Evolutionary conservation across 1,140 invertebrate genomes (phyloP).

Genomic region (Philaenus spumarius): DNA sequence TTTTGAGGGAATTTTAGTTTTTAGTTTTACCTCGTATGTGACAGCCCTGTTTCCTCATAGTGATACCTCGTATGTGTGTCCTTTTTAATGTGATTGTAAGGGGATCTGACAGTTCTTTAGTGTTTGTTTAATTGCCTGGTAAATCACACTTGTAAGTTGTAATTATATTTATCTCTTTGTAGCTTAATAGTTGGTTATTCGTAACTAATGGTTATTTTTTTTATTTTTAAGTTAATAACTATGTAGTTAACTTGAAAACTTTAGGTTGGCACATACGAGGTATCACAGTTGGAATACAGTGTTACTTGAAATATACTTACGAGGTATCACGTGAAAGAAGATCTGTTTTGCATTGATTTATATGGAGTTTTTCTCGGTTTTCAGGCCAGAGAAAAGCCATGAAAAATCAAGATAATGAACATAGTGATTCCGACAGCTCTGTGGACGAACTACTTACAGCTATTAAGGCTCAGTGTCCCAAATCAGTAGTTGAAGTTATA

Average conservation of each 20-base stretch:
- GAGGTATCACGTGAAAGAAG: slow-evolving; percentile 1
- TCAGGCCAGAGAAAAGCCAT: no score
- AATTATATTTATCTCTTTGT: neutral
- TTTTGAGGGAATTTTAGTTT: neutral
- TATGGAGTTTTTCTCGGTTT: no score
- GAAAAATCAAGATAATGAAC: no score
- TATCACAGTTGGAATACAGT: neutral
- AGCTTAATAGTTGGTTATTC: neutral
- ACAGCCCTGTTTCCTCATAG: neutral
- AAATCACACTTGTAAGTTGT: neutral
- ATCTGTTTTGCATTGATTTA: no score
- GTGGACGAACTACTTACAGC: no score
- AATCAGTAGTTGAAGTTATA: no score
- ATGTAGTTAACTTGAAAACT: neutral
- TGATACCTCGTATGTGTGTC: neutral
- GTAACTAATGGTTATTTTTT: neutral
- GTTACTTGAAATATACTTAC: neutral
- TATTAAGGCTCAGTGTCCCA: no score
- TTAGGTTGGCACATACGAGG: neutral
- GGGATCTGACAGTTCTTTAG: neutral
- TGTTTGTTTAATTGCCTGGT: neutral
- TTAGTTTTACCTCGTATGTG: neutral
- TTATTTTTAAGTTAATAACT: neutral
- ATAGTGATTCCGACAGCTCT: no score
- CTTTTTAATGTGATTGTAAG: neutral